Percentiles rank a stretch among this genome's conserved stretches.
Evolutionary conservation across 2,888 invertebrate species (phyloP).

Genomic region (Caenorhabditis sp.): DNA sequence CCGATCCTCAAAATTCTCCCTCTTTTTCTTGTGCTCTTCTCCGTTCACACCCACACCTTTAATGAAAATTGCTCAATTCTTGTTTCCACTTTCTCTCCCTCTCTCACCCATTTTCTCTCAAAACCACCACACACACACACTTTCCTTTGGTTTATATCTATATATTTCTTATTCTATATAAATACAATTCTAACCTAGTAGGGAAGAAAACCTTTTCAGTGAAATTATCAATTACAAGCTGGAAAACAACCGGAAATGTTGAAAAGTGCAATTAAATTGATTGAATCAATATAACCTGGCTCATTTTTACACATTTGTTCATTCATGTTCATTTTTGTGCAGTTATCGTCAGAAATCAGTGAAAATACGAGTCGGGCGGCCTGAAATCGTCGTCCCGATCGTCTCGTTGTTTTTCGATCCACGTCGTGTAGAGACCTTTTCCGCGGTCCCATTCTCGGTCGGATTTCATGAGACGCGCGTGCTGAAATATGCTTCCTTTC

Average conservation of each 20-base stretch:
- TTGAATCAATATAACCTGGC: no score
- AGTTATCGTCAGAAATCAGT: background rate
- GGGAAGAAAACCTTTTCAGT: no score
- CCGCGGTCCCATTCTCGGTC: constrained; percentile 75
- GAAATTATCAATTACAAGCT: no score
- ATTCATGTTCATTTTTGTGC: background rate
- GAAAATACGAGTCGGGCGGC: constrained; percentile 69
- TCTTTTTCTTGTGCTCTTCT: background rate
- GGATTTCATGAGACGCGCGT: constrained; percentile 53
- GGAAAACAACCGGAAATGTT: no score
- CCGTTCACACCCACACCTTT: background rate
- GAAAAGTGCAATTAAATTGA: no score
- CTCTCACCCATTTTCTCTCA: constrained; percentile 5
- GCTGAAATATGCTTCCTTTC: constrained; percentile 56
- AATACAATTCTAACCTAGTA: no score
- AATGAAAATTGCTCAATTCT: constrained; percentile 37
- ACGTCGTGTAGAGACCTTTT: constrained; percentile 64
- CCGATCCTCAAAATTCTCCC: no score
- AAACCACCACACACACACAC: background rate
- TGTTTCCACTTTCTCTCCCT: no score
- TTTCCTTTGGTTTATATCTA: background rate
- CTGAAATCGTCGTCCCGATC: constrained; percentile 74
- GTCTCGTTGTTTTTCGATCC: constrained; percentile 71
- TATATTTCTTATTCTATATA: no score
- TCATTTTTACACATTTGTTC: no score